Conservation (phyloP, 2,797 vertebrate genomes). For the Octomys mimax region DNA sequence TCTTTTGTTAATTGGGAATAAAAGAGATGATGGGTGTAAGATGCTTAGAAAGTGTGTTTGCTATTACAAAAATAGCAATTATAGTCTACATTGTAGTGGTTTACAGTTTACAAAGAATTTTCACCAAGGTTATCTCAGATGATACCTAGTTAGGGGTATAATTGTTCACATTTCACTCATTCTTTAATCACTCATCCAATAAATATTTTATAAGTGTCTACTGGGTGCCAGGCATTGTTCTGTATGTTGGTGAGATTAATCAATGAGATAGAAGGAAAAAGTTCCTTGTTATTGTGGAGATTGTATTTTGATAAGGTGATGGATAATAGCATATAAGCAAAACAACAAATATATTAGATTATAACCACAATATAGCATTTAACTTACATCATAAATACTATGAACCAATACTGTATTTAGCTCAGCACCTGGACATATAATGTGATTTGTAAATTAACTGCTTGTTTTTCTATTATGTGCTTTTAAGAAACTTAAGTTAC, state of each 20-base stretch:
- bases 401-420: not conserved
- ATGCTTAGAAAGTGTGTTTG: constrained; percentile 12
- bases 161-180: not conserved
- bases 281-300: not conserved
- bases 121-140: constrained; percentile 29
- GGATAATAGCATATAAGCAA: not conserved
- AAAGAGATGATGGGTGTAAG: not conserved
- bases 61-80: not conserved
- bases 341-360: constrained; percentile 29
- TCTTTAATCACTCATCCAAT: not conserved
- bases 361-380: constrained; percentile 11
- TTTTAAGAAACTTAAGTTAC: constrained; percentile 24
- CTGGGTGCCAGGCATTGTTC: not conserved
- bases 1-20: constrained; percentile 54
- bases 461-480: constrained; percentile 18
- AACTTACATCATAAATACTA: not conserved
- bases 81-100: constrained; percentile 3
- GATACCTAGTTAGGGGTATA: not conserved
- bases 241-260: constrained; percentile 25
- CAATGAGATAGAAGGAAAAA: not conserved
- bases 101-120: constrained; percentile 49
- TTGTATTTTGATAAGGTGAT: constrained; percentile 53
- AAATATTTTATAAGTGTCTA: constrained; percentile 17
- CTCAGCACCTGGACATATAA: constrained; percentile 18
- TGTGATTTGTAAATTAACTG: constrained; percentile 21